Evolutionary conservation across 2,797 vertebrate genomes (phyloP), one percentile per base, ranked within the genome.

Genomic region (Acomys russatus): DNA sequence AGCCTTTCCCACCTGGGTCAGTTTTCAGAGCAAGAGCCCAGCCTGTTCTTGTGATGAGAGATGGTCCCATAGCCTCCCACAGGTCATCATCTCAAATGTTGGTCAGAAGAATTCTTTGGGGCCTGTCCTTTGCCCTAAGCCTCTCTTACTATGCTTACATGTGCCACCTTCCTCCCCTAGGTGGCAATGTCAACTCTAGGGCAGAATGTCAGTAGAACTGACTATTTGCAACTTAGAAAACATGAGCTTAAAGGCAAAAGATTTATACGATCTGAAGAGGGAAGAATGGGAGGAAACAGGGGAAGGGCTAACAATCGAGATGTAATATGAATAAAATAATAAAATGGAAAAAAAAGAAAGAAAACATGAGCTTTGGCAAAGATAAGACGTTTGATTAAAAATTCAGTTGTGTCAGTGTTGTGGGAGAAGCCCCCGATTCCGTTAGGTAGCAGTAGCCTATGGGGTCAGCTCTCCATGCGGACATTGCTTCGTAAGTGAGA

Each of bases 391-490:
- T 15, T 30, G 79, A 49, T 76, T 49, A 35, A 64, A 85, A 66
- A 14, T 35, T 4, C 59, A 66, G 15, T 38, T 11, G 6, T 44
- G 15, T 51, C 25, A 12, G 38, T 4, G 15, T 74, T 18, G n/a
- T n/a, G 4, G 35, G 64, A 76, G 49, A 63, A 49, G 86, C 20
- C 44, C 2, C 1, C 33, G n/a, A 14, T 35, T 44, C 76, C 59
- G 20, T 64, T 7, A 9, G 49, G 17, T 2, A 63, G 30, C 0
- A 0, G 79, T 8, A 59, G 68, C 70, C 20, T 0, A 25, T 23
- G 22, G 22, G 17, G 11, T 10, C 38, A 25, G 12, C 54, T 84
- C 44, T 54, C 74, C 5, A 2, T 23, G 51, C 84, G 74, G 70
- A 79, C 59, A 78, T 59, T 22, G 49, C 38, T 63, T 33, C 25